Base-by-base conservation (phyloP, 2,888 invertebrate genomes). In the Pyrrhia umbra region DNA sequence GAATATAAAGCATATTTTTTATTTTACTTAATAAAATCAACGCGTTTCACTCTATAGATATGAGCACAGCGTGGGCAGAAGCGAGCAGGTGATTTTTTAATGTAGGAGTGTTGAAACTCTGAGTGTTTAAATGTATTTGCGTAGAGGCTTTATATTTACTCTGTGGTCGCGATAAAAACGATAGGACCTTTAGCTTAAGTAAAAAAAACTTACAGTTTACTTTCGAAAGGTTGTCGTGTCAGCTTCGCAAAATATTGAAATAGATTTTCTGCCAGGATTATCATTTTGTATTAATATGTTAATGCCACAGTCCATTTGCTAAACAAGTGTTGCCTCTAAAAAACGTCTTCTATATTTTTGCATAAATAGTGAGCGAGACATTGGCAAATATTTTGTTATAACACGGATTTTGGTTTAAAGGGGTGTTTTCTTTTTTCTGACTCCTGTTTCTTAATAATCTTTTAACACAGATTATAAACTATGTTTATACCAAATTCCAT, bases 1-100 rank as follows among this genome's bases (percentile, higher is more conserved):
- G 18, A 68, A 72, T 25, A 54, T 21, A 45, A 51, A 51, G 23
- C 55, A 23, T 16, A 16, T 46, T 47, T 58, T 64, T 74, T 60
- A 73, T 63, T 59, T 63, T 55, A 60, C 56, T 34, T 34, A 34
- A 34, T n/a, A 9, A n/a, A 4, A 13, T 34, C 52, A 49, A 40
- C 56, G 20, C 51, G 20, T 45, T 63, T 68, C 57, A 73, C 60
- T 50, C 27, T 21, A 13, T 18, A n/a, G n/a, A n/a, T n/a, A n/a
- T n/a, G n/a, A n/a, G n/a, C n/a, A 42, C 43, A 34, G 46, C 9
- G 25, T 10, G 30, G 23, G 43, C 9, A n/a, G 15, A 40, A 18
- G 27, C 20, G 23, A 57, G 30, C 47, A 27, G 55, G 23, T 30
- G 27, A 39, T 61, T 55, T 64, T 54, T 54, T 54, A 58, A 60